Percentiles rank a stretch among this genome's conserved stretches.
Evolutionary conservation across 2,113 vertebrate species (phyloP).

Genomic region (Copsychus sechellarum): DNA sequence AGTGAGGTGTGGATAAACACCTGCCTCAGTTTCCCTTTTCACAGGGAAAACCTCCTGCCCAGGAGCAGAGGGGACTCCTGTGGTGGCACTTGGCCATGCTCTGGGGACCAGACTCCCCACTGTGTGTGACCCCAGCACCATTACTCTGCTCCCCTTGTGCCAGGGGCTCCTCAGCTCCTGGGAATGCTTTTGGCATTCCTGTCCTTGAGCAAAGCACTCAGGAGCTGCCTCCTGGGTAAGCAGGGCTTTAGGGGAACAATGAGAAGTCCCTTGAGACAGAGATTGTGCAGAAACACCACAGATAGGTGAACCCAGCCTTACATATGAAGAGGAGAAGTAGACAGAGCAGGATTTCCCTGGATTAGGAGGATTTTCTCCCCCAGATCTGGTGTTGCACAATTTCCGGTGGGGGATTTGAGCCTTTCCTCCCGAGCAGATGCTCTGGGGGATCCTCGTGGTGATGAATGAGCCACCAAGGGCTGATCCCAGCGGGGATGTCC

Average conservation of each 20-base stretch:
- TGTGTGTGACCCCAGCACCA: background rate
- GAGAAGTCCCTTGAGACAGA: background rate
- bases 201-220: background rate
- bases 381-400: background rate
- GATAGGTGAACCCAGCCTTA: background rate
- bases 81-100: background rate
- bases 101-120: accelerated
- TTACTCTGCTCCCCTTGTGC: background rate
- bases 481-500: accelerated
- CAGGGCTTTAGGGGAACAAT: background rate
- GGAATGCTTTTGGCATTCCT: background rate
- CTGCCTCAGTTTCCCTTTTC: background rate
- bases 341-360: background rate
- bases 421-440: background rate
- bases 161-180: background rate
- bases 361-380: conserved; percentile 34
- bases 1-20: background rate
- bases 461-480: background rate
- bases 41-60: background rate
- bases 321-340: background rate
- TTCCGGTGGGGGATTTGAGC: background rate
- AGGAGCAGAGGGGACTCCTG: background rate
- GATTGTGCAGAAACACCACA: background rate
- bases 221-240: background rate
- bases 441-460: background rate